Evolutionary conservation across 2,888 invertebrate genomes (phyloP), one percentile per base, ranked within the genome.

Genomic region (Eristalis pertinax): DNA sequence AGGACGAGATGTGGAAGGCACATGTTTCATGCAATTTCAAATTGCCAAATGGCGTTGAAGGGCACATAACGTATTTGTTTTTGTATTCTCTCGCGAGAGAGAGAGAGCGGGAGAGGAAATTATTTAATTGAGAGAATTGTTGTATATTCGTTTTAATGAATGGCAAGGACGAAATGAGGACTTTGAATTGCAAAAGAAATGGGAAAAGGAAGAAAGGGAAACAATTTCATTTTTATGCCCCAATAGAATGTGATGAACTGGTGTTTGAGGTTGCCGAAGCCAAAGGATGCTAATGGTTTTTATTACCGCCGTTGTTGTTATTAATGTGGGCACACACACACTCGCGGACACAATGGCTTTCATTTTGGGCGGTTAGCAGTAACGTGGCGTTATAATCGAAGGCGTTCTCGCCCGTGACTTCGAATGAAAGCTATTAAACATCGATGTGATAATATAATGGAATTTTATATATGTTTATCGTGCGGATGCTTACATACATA

Each of bases 71-170:
- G 68, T 19, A n/a, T 43, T 62, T 63, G 50, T 41, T 32, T 62
- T 35, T 63, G 50, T 41, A 41, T 62, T 35, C 35, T 38, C 13
- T 64, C 19, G n/a, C 50, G 35, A 43, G 58, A 10, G 8, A 32
- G 32, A 32, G 32, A 3, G 32, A 32, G 7, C 4, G 32, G 8
- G 32, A 32, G 32, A 1, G 11, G 68, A 73, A 83, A 73, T 83
- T 38, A 69, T 64, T 83, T 83, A 83, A 83, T 83, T 83, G 83
- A 77, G 77, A 77, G 67, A 62, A 75, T 32, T 70, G 65, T 72
- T 76, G 67, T 76, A 64, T n/a, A 67, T 77, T 32, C 32, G n/a
- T 32, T 63, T 62, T 56, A 19, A 38, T 76, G 43, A 70, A 76
- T 50, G 68, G 73, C 63, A 60, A 62, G 56, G 41, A 56, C 41